Conservation (phyloP, 2,888 invertebrate genomes). For the Melieria picta region DNA sequence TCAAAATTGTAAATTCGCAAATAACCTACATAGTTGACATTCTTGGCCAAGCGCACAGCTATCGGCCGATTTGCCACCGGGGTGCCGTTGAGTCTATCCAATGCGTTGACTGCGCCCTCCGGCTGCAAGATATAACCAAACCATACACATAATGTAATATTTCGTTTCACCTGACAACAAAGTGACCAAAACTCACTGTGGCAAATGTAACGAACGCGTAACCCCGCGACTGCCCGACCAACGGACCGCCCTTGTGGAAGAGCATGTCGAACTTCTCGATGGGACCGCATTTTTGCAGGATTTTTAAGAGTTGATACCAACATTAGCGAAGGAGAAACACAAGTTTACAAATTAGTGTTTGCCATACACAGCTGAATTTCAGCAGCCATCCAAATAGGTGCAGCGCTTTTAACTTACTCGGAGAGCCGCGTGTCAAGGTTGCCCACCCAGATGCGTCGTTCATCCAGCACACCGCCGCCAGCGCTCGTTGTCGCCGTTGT, state of each 20-base stretch:
- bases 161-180: not conserved
- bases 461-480: conserved; percentile 50
- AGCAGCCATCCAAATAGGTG: conserved; percentile 2
- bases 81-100: conserved; percentile 78
- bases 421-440: conserved; percentile 89
- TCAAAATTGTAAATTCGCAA: not conserved
- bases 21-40: conserved; percentile 72
- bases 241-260: conserved; percentile 90
- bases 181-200: conserved; percentile 53
- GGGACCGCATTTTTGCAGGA: conserved; percentile 92
- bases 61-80: conserved; percentile 79
- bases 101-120: conserved; percentile 76
- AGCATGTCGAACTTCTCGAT: conserved; percentile 96
- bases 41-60: conserved; percentile 84
- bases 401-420: conserved; percentile 79
- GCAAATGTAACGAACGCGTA: conserved; percentile 93
- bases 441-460: conserved; percentile 82
- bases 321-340: conserved; percentile 66
- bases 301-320: conserved; percentile 95
- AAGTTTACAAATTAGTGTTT: conserved; percentile 46
- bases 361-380: not conserved
- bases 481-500: not conserved
- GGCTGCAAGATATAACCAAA: conserved; percentile 42
- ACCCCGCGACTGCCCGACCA: conserved; percentile 88
- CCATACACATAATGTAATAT: not conserved